phyloP scores from a whole-genome alignment of 2,113 vertebrate genomes.

The Halcyon senegalensis region DNA sequence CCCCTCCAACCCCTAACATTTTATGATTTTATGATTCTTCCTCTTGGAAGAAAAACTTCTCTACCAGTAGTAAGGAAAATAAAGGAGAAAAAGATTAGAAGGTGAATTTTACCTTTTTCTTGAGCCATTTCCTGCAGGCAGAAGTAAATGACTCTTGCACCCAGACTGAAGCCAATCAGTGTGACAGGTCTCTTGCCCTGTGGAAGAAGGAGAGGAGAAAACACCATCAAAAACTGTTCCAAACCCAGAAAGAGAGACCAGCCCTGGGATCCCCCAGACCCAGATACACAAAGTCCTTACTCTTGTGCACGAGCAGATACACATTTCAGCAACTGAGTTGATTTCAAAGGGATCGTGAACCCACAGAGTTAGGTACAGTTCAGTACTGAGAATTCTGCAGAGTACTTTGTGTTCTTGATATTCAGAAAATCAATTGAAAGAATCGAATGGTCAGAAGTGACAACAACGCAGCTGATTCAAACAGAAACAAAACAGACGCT shows the following conservation, averaged over 20 bases:
- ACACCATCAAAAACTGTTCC: background rate
- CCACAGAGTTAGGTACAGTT: background rate
- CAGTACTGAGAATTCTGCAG: background rate
- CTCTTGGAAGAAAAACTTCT: background rate
- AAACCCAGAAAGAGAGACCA: background rate
- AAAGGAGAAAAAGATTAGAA: background rate
- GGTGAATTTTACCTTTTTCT: constrained; percentile 83
- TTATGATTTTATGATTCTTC: background rate
- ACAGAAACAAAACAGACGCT: background rate
- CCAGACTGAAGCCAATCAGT: constrained; percentile 95
- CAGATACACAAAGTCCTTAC: background rate
- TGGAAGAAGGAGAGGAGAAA: background rate
- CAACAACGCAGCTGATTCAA: background rate
- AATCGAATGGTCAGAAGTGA: background rate
- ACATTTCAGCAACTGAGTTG: background rate
- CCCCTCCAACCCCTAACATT: too few relatives aligned
- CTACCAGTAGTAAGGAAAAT: background rate
- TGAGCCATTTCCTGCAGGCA: constrained; percentile 94
- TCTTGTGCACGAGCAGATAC: background rate
- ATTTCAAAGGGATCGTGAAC: background rate
- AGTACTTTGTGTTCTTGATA: background rate
- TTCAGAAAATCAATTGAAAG: background rate
- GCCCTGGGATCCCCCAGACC: fast-evolving
- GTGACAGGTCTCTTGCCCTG: constrained; percentile 93
- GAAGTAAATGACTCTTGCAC: constrained; percentile 97